Evolutionary conservation across 92 coral and sea anemone genomes (phyloP), one percentile per base, ranked within the genome.

Genomic region (Parazoanthus darwini): DNA sequence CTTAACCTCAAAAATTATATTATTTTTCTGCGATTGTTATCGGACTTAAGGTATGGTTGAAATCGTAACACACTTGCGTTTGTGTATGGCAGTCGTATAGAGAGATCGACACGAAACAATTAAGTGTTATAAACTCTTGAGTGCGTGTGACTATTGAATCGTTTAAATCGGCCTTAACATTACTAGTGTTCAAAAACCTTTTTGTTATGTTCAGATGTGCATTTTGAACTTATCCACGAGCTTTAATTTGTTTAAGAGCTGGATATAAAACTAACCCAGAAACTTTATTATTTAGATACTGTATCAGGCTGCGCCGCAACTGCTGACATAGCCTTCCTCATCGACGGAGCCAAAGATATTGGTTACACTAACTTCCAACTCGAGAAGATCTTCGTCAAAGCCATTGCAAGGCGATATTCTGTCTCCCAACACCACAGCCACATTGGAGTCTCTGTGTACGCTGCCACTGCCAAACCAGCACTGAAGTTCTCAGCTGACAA

Each of bases 271-370:
- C n/a, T 38, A 20, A 18, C 43, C 5, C 35, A 9, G 79, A 7
- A 63, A 63, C 25, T 76, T 76, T 39, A 3, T 11, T 43, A 18
- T 4, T 44, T 35, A 84, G 87, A 71, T 9, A 70, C 79, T 33
- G 65, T 71, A 22, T 84, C 87, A 23, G 87, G 87, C 89, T 96
- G 94, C 80, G 93, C 94, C 25, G 98, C 94, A 71, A 93, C 97
- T 20, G 88, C 96, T 54, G 99, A 97, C 88, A 92, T 97, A 39
- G 99, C 94, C 68, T 95, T 97, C 93, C 94, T 97, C n/a, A 82
- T 97, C 89, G 99, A 97, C 85, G 98, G 95, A 43, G 94, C 99
- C 59, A 93, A 88, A 35, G 89, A 82, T 42, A 94, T 97, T 68
- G 96, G 94, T 44, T 92, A 92, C 54, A 84, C 87, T 20, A 95